A percentile compares a stretch with the other conserved stretches of the same genome.
These are phyloP conservation scores for Uropetala carovei DNA, from an alignment of 2,888 invertebrate genomes.

Conservation along the genomic window DNA sequence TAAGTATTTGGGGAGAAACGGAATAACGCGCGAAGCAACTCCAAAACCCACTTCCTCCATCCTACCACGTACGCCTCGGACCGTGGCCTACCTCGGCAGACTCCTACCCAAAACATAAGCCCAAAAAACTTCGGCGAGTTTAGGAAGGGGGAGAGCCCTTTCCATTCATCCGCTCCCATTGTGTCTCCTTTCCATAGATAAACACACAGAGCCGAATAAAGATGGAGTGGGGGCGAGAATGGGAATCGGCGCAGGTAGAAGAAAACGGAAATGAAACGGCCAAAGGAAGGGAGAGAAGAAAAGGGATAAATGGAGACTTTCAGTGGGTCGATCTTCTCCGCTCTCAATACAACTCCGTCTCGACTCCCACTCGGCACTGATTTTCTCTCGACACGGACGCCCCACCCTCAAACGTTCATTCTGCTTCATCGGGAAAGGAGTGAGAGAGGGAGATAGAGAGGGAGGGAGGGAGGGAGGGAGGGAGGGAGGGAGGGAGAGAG, in stretches of 20 bases:
- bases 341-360: neutral
- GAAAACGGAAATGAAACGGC: neutral
- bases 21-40: no score
- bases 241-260: neutral
- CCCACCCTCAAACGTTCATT: slow-evolving; percentile 13
- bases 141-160: neutral
- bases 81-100: no score
- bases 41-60: no score
- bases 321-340: slow-evolving; percentile 7
- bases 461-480: neutral
- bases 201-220: neutral
- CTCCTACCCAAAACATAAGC: no score
- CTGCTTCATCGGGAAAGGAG: neutral
- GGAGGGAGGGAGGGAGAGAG: neutral
- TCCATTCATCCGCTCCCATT: slow-evolving; percentile 32
- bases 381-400: neutral
- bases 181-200: neutral
- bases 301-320: neutral
- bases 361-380: neutral
- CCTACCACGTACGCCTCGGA: no score
- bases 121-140: no score
- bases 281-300: no score
- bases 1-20: no score
- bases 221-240: neutral
- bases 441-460: neutral